Evolutionary conservation across 1,140 invertebrate species (phyloP).

Genomic region (Cherax quadricarinatus): DNA sequence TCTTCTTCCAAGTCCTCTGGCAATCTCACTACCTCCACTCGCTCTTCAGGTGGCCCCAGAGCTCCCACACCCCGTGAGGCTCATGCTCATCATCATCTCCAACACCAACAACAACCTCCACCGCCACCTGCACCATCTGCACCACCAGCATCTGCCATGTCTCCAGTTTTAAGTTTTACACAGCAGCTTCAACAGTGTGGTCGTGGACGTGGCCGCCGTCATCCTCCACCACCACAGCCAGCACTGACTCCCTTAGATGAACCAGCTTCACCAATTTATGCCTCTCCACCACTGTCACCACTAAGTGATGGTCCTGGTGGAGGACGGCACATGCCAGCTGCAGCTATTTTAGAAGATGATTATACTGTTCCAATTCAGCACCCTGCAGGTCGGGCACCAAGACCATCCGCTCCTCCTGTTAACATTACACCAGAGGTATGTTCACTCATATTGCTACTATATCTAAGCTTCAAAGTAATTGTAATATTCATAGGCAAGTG

Average conservation of each 20-base stretch:
- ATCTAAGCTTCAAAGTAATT: too few relatives aligned
- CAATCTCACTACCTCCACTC: slow-evolving; percentile 83
- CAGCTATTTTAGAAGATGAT: slow-evolving; percentile 68
- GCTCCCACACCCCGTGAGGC: slow-evolving; percentile 75
- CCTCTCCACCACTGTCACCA: slow-evolving; percentile 89
- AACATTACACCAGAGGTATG: slow-evolving; percentile 37
- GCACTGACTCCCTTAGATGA: slow-evolving; percentile 83
- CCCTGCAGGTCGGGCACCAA: slow-evolving; percentile 51
- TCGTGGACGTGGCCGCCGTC: slow-evolving; percentile 75
- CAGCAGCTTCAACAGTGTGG: slow-evolving; percentile 85
- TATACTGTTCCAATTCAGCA: slow-evolving; percentile 66
- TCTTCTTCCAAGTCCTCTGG: slow-evolving; percentile 86
- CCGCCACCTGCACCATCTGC: slow-evolving; percentile 75
- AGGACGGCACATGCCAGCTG: slow-evolving; percentile 55
- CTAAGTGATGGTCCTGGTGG: slow-evolving; percentile 80
- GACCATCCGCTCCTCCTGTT: slow-evolving; percentile 62
- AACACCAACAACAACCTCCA: slow-evolving; percentile 47
- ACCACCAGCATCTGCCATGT: slow-evolving; percentile 71
- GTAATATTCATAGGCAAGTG: too few relatives aligned
- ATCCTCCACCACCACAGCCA: slow-evolving; percentile 72
- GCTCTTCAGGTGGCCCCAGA: slow-evolving; percentile 74
- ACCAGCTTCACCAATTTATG: slow-evolving; percentile 88
- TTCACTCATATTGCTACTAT: neutral
- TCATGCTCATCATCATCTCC: slow-evolving; percentile 43
- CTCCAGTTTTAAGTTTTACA: slow-evolving; percentile 81